Evolutionary conservation across 2,797 vertebrate genomes (phyloP).

Genomic region (Microctenopoma lineatum): DNA sequence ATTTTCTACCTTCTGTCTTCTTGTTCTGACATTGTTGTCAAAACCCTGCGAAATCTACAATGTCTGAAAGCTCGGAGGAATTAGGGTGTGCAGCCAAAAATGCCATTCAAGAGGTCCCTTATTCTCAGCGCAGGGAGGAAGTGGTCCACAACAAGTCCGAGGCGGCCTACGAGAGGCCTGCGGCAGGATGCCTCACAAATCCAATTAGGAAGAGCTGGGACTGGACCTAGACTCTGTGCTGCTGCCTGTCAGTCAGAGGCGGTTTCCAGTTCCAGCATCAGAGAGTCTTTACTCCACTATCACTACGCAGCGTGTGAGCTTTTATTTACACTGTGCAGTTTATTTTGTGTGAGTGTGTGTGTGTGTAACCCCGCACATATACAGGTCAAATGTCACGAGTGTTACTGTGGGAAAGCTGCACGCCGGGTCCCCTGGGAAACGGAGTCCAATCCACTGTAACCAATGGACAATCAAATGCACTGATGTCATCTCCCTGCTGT

Average conservation of each 20-base stretch:
- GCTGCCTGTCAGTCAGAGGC: slow-evolving; percentile 67
- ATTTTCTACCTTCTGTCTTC: slow-evolving; percentile 10
- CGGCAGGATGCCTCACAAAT: slow-evolving; percentile 75
- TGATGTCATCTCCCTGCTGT: slow-evolving; percentile 60
- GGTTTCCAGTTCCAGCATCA: slow-evolving; percentile 65
- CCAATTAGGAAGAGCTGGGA: slow-evolving; percentile 73
- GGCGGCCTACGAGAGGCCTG: slow-evolving; percentile 65
- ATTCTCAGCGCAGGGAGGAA: slow-evolving; percentile 56
- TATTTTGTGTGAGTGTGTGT: background rate
- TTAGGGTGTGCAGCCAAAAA: slow-evolving; percentile 59
- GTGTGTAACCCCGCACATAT: background rate
- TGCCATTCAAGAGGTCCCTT: slow-evolving; percentile 64
- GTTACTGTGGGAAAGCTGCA: slow-evolving; percentile 36
- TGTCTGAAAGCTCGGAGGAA: slow-evolving; percentile 52
- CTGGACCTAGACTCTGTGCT: slow-evolving; percentile 53
- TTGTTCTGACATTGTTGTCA: slow-evolving; percentile 59
- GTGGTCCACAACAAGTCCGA: slow-evolving; percentile 49
- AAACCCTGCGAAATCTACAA: slow-evolving; percentile 60
- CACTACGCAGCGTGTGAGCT: background rate
- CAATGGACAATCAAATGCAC: slow-evolving; percentile 48
- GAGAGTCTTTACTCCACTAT: background rate
- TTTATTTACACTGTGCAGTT: background rate
- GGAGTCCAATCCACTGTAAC: slow-evolving; percentile 47
- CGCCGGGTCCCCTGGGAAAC: slow-evolving; percentile 49
- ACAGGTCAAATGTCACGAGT: slow-evolving; percentile 4